A percentile compares a stretch with the other conserved stretches of the same genome.
phyloP scores from a whole-genome alignment of 1,140 invertebrate species.

The Heliconius eleuchia region DNA sequence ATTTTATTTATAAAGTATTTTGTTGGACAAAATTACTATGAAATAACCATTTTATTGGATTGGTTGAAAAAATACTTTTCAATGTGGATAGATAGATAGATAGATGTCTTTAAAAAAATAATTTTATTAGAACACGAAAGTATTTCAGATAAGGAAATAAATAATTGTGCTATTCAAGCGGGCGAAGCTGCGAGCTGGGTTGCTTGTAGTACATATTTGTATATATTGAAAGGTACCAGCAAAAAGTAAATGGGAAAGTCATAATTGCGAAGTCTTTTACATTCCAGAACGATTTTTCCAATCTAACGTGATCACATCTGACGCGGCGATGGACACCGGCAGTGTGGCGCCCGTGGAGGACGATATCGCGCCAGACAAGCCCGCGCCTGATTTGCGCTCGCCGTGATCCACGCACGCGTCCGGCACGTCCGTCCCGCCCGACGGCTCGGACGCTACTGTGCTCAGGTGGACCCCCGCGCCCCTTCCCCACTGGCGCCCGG shows the following conservation, averaged over 20 bases:
- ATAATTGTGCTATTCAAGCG: too few species aligned
- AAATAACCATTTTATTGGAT: too few species aligned
- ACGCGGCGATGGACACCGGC: slow-evolving; percentile 75
- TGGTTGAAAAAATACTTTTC: too few species aligned
- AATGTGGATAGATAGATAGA: too few species aligned
- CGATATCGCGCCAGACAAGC: slow-evolving; percentile 70
- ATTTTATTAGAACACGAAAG: too few species aligned
- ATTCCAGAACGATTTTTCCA: slow-evolving; percentile 79
- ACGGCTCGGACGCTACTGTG: slow-evolving; percentile 49
- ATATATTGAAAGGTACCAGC: not conserved
- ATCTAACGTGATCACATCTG: slow-evolving; percentile 78
- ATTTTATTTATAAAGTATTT: too few species aligned
- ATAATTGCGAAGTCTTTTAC: slow-evolving; percentile 47
- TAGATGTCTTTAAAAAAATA: too few species aligned
- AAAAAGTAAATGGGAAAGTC: slow-evolving; percentile 29
- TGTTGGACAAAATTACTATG: too few species aligned
- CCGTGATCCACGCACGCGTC: slow-evolving; percentile 64
- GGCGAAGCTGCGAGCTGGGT: too few species aligned
- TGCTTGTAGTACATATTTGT: not conserved
- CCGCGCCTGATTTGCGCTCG: slow-evolving; percentile 72
- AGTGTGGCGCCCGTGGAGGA: slow-evolving; percentile 58
- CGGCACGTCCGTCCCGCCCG: slow-evolving; percentile 45
- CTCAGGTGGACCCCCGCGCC: slow-evolving; percentile 73
- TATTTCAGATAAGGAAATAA: too few species aligned
- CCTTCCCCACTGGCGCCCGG: slow-evolving; percentile 72